Base-by-base conservation (phyloP, 2,888 invertebrate species). In the Parapristionchus giblindavisi region DNA sequence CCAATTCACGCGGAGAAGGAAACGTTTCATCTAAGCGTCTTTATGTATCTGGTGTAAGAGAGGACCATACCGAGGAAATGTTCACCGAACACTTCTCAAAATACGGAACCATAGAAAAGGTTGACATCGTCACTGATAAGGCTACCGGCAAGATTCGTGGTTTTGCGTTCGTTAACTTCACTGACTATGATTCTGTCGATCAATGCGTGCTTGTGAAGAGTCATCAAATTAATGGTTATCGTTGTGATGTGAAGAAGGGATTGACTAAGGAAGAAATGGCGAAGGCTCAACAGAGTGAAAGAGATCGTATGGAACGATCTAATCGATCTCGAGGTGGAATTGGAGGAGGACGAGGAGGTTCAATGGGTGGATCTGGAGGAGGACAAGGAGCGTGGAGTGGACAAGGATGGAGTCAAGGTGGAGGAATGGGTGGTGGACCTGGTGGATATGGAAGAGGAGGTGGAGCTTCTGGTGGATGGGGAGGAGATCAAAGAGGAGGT, bases 161-260 rank as follows among this genome's bases (percentile, higher is more conserved):
- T 24, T 86, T 86, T 76, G 86, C 81, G 21, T 86, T 87, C 72
- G 79, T 86, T 56, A 78, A 77, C n/a, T 86, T 88, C 76, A 84
- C 85, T 51, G 87, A 87, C 75, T 80, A 83, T 76, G 86, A 86
- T 61, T 51, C 87, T 29, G 86, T 86, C 36, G 87, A 88, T 75
- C 87, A 84, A 75, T 79, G 76, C 51, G 72, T 79, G 48, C 74
- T 77, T 24, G 6, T 73, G 34, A 80, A 80, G 71, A 77, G 77
- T 43, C 87, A 87, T 73, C 79, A 77, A 76, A 87, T 86, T 75
- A 75, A 75, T 71, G 82, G 80, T 68, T 77, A 78, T 52, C 77
- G 83, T n/a, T 86, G 87, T 73, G 87, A 87, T 65, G 86, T 86
- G 66, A 86, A 86, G 77, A 86, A 87, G 77, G 87, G 86, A n/a